These are phyloP conservation scores for Synodontis membranacea DNA, from an alignment of 2,113 vertebrate species.

Conservation along the genomic window DNA sequence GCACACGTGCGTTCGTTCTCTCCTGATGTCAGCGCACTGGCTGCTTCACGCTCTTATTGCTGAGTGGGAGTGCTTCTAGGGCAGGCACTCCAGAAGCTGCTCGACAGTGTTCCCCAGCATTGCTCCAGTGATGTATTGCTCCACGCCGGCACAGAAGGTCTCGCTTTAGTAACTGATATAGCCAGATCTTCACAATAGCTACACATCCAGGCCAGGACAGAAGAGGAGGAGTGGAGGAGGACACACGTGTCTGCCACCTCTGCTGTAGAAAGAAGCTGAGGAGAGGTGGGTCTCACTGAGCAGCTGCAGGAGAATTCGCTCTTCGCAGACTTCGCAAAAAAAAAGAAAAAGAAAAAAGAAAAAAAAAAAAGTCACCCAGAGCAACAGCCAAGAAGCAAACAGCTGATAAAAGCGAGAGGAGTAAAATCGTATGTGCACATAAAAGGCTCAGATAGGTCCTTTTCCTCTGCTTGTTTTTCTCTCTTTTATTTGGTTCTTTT, in stretches of 20 bases:
- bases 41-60: slow-evolving; percentile 40
- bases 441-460: slow-evolving; percentile 17
- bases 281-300: slow-evolving; percentile 41
- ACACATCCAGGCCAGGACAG: slow-evolving; percentile 43
- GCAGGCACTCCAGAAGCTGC: slow-evolving; percentile 46
- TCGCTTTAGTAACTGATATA: slow-evolving; percentile 42
- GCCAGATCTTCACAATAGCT: slow-evolving; percentile 42
- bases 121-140: slow-evolving; percentile 45
- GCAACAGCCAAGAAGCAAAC: slow-evolving; percentile 28
- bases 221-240: slow-evolving; percentile 37
- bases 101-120: slow-evolving; percentile 48
- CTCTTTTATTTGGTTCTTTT: slow-evolving; percentile 8
- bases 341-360: slow-evolving; percentile 18
- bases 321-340: slow-evolving; percentile 8
- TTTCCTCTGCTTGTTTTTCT: slow-evolving; percentile 24
- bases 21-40: slow-evolving; percentile 24
- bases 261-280: slow-evolving; percentile 25
- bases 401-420: slow-evolving; percentile 2
- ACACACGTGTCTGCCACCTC: slow-evolving; percentile 31
- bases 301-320: slow-evolving; percentile 35
- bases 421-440: slow-evolving; percentile 43
- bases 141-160: slow-evolving; percentile 25
- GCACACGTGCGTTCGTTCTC: slow-evolving; percentile 7
- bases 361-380: slow-evolving; percentile 38
- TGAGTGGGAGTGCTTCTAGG: slow-evolving; percentile 31